Evolutionary conservation across 1,140 invertebrate genomes (phyloP).

Genomic region (Drosophila willistoni): DNA sequence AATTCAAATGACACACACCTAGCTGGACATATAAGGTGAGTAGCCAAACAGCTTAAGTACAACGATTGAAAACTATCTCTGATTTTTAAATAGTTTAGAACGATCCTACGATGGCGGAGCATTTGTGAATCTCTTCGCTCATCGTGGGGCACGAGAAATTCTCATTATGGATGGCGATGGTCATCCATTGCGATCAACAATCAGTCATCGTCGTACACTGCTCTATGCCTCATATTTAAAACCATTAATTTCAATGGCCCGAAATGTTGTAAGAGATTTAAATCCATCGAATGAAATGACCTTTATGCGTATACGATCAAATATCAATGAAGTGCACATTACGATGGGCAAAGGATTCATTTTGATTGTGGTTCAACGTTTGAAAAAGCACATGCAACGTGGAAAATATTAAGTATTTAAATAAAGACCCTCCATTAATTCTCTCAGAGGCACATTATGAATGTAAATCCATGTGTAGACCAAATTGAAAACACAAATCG

Average conservation of each 20-base stretch:
- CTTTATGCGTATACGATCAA: not conserved
- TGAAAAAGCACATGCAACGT: slow-evolving; percentile 10
- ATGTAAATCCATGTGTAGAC: slow-evolving; percentile 11
- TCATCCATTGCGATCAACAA: not conserved
- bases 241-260: not conserved
- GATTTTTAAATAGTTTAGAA: no score
- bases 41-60: no score
- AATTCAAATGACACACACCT: no score
- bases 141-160: slow-evolving; percentile 3
- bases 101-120: not conserved
- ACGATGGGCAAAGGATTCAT: not conserved
- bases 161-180: not conserved
- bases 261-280: not conserved
- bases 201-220: not conserved
- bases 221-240: not conserved
- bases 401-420: not conserved
- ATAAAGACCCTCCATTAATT: not conserved
- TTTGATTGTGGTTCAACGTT: slow-evolving; percentile 1
- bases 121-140: not conserved
- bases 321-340: not conserved
- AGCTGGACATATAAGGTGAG: no score
- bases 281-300: not conserved
- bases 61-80: no score
- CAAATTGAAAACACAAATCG: not conserved
- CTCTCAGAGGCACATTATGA: not conserved